phyloP scores from a whole-genome alignment of 2,888 invertebrate species.

The Ormyrus labotus region DNA sequence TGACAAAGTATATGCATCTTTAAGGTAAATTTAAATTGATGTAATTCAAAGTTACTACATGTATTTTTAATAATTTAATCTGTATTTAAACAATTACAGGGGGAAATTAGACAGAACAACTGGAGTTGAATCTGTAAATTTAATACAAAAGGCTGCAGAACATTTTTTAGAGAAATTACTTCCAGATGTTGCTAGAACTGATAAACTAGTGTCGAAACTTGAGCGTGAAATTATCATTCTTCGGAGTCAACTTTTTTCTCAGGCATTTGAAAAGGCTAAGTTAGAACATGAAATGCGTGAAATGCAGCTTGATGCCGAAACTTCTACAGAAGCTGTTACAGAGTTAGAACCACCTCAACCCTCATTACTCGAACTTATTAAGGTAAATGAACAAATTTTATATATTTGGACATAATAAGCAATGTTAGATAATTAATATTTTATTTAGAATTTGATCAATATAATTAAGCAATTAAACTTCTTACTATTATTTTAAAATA shows the following conservation, averaged over 20 bases:
- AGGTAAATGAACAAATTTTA: too few relatives aligned
- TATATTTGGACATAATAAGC: too few relatives aligned
- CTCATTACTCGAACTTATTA: too few relatives aligned
- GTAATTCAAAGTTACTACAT: not conserved
- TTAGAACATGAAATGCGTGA: conserved; percentile 17
- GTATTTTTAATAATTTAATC: not conserved
- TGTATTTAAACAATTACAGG: conserved; percentile 34
- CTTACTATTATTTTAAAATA: too few relatives aligned
- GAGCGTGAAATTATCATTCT: conserved; percentile 21
- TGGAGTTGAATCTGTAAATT: conserved; percentile 38
- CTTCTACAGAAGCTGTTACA: not conserved
- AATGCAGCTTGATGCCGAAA: conserved; percentile 25
- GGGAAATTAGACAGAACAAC: conserved; percentile 15
- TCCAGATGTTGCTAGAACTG: conserved; percentile 32
- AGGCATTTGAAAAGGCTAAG: not conserved
- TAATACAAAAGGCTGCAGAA: conserved; percentile 54
- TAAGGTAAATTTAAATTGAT: conserved; percentile 33
- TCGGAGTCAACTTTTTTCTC: not conserved
- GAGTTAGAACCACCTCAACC: not conserved
- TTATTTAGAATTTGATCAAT: not conserved
- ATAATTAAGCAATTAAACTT: too few relatives aligned
- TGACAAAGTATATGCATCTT: conserved; percentile 58
- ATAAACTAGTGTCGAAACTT: conserved; percentile 36
- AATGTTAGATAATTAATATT: too few relatives aligned
- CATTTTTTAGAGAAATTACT: conserved; percentile 28